Conservation (phyloP, 2,797 vertebrate species). For the Setipinna tenuifilis region DNA sequence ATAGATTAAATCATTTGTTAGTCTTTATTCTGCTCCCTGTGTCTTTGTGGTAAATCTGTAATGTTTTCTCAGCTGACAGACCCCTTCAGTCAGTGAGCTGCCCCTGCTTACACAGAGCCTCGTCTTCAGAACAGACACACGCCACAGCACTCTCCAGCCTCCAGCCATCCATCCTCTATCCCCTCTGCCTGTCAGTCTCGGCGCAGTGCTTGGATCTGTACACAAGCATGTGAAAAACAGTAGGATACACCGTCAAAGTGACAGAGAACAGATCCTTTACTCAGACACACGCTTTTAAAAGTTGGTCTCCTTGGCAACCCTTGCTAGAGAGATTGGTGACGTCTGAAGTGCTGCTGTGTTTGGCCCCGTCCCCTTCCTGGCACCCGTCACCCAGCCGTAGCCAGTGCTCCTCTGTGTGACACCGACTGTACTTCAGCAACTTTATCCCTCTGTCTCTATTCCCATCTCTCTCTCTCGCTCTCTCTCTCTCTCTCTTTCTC, state of each 20-base stretch:
- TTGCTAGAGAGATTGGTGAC: neutral
- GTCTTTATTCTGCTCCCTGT: no score
- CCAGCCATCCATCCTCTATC: neutral
- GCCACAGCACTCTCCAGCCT: neutral
- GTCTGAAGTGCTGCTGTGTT: neutral
- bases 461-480: no score
- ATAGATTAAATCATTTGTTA: no score
- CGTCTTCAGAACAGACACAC: neutral
- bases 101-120: neutral
- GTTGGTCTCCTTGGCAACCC: slow-evolving; percentile 9
- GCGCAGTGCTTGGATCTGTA: neutral
- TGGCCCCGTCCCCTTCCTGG: no score
- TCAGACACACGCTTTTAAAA: neutral
- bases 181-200: neutral
- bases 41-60: neutral
- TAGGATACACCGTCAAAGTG: neutral
- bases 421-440: no score
- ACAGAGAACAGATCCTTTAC: neutral
- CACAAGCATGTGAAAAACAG: neutral
- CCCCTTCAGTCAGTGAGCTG: neutral
- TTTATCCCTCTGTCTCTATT: no score
- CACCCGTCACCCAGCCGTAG: no score
- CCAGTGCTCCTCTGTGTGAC: no score
- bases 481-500: no score
- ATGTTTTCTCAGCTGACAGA: neutral